These are phyloP conservation scores for Rotaria macrura DNA, from an alignment of 2,888 invertebrate genomes.

Conservation along the genomic window DNA sequence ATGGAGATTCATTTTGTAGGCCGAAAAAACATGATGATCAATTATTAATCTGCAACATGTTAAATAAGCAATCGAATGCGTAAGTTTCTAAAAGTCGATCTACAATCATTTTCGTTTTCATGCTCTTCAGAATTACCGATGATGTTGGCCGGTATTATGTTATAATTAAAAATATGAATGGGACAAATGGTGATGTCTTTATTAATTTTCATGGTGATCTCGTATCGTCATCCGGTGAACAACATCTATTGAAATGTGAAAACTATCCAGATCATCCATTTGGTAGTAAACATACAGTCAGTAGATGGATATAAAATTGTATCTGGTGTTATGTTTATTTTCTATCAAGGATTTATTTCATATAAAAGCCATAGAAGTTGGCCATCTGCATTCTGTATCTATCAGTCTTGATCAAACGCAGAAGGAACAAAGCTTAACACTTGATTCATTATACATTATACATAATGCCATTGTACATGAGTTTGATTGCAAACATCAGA, in stretches of 20 bases:
- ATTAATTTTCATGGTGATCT: background rate
- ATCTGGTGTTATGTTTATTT: background rate
- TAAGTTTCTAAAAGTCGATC: background rate
- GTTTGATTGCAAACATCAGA: background rate
- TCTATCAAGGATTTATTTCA: slow-evolving; percentile 2
- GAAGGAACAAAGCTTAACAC: background rate
- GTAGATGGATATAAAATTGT: background rate
- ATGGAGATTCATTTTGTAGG: background rate
- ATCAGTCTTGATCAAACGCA: background rate
- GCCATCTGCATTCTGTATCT: background rate
- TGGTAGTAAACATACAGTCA: background rate
- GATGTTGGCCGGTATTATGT: background rate
- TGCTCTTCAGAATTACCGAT: background rate
- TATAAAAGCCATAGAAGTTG: slow-evolving; percentile 1
- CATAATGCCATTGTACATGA: background rate
- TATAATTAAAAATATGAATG: background rate
- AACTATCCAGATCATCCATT: background rate
- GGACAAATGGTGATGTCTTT: background rate
- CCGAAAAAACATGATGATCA: background rate
- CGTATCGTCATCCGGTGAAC: background rate
- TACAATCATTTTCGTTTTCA: background rate
- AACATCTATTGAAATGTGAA: background rate
- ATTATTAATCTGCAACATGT: background rate
- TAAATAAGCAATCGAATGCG: background rate
- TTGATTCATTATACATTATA: background rate